A percentile compares a stretch with the other conserved stretches of the same genome.
Evolutionary conservation across 2,113 vertebrate genomes (phyloP).

Genomic region (Tyrannus savana): DNA sequence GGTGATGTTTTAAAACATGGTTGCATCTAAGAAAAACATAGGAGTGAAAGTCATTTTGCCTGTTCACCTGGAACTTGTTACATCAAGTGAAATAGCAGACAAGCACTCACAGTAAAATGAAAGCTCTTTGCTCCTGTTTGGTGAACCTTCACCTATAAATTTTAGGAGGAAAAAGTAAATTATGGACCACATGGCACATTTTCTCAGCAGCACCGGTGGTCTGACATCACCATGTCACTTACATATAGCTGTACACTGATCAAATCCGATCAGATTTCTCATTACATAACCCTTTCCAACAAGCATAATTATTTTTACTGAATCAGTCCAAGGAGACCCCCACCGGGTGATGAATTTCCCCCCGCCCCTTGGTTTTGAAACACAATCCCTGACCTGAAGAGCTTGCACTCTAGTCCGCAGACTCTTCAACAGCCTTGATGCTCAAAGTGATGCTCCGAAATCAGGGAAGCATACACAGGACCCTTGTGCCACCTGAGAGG

Average conservation of each 20-base stretch:
- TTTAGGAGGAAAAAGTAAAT: background rate
- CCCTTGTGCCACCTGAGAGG: background rate
- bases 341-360: background rate
- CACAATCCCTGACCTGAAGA: background rate
- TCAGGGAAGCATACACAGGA: background rate
- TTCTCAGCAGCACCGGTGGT: background rate
- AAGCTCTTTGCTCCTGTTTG: background rate
- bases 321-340: background rate
- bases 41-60: background rate
- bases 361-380: background rate
- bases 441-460: background rate
- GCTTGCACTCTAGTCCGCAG: background rate
- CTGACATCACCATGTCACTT: background rate
- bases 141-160: background rate
- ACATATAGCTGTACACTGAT: background rate
- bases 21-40: background rate
- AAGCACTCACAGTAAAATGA: background rate
- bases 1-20: background rate
- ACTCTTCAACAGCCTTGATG: background rate
- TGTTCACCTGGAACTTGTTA: slow-evolving; percentile 12
- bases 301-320: background rate
- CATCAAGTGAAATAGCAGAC: background rate
- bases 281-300: background rate
- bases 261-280: background rate
- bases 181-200: background rate